Percentiles rank a stretch among this genome's conserved stretches.
phyloP scores from a whole-genome alignment of 2,888 invertebrate species.

The Empis stercorea region DNA sequence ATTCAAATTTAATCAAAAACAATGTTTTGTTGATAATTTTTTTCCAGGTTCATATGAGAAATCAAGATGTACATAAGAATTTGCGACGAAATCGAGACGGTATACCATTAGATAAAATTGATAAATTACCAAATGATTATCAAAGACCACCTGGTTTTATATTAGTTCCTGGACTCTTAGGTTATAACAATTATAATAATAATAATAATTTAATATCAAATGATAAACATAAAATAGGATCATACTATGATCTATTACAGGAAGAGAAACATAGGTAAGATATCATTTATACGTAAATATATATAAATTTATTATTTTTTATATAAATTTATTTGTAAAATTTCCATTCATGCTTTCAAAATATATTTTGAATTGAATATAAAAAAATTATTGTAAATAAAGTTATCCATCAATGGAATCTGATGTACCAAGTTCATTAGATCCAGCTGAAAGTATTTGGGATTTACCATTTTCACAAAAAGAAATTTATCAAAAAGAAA shows the following conservation, averaged over 20 bases:
- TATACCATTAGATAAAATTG: conserved; percentile 41
- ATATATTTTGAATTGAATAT: background rate
- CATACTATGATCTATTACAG: conserved; percentile 27
- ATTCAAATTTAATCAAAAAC: no score
- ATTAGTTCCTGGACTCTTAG: conserved; percentile 37
- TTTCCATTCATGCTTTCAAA: background rate
- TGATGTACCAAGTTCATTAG: background rate
- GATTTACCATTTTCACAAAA: conserved; percentile 41
- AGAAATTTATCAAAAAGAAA: conserved; percentile 26
- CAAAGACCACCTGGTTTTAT: conserved; percentile 49
- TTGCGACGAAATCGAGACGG: conserved; percentile 50
- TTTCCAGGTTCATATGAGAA: conserved; percentile 47
- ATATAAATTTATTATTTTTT: conserved; percentile 4
- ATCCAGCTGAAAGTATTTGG: conserved; percentile 42
- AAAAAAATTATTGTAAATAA: background rate
- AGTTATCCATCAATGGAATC: conserved; percentile 18
- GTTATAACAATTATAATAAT: conserved; percentile 5
- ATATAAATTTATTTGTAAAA: background rate
- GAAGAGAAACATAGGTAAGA: conserved; percentile 38
- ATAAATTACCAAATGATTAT: conserved; percentile 44
- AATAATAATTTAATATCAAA: background rate
- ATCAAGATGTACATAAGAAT: conserved; percentile 53
- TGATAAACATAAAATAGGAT: conserved; percentile 7
- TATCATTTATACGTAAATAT: background rate
- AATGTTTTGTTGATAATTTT: conserved; percentile 2